phyloP scores from a whole-genome alignment of 1,140 invertebrate genomes.

The Goniozus legneri region DNA sequence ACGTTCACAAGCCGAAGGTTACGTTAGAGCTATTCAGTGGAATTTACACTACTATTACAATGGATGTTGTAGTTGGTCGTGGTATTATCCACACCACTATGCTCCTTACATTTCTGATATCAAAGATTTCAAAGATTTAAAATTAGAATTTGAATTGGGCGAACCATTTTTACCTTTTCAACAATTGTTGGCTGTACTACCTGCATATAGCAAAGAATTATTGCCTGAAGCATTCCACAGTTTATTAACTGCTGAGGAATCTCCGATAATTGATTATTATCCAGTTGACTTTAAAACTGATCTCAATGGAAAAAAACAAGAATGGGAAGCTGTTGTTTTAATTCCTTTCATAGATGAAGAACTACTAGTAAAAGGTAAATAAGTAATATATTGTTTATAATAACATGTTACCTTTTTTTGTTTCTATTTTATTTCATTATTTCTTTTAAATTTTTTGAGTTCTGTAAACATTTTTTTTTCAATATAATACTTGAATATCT shows the following conservation, averaged over 20 bases:
- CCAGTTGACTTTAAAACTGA: constrained; percentile 86
- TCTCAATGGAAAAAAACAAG: constrained; percentile 90
- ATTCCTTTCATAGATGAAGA: constrained; percentile 94
- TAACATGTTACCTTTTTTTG: too few relatives aligned
- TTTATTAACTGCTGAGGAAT: constrained; percentile 78
- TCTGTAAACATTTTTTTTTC: too few relatives aligned
- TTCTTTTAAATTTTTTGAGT: too few relatives aligned
- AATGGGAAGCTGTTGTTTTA: constrained; percentile 96
- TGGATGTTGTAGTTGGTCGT: constrained; percentile 94
- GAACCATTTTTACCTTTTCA: constrained; percentile 92
- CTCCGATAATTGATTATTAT: constrained; percentile 87
- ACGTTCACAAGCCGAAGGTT: constrained; percentile 78
- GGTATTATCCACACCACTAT: constrained; percentile 97
- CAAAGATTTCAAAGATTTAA: constrained; percentile 71
- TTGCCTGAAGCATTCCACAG: constrained; percentile 78
- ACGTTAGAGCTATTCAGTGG: constrained; percentile 94
- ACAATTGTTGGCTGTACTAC: constrained; percentile 90
- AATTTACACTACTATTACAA: constrained; percentile 95
- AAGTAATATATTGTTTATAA: too few relatives aligned
- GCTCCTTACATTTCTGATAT: constrained; percentile 95
- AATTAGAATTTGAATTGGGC: constrained; percentile 77
- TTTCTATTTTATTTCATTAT: too few relatives aligned
- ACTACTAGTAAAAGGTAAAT: constrained; percentile 52
- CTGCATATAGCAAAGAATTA: constrained; percentile 76
- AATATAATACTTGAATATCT: constrained; percentile 1